Evolutionary conservation across 2,888 invertebrate genomes (phyloP).

Genomic region (Temnothorax ravouxi): DNA sequence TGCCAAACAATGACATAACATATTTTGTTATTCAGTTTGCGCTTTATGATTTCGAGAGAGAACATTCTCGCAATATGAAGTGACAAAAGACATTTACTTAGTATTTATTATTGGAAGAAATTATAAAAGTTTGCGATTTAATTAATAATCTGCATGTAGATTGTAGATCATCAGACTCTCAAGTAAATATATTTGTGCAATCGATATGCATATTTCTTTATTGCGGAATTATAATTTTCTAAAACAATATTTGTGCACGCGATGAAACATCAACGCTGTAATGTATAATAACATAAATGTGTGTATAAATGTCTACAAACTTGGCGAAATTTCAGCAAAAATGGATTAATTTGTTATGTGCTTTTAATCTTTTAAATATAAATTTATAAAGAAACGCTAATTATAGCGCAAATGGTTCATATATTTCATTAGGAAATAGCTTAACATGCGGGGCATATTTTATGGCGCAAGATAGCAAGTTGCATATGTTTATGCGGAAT

Average conservation of each 20-base stretch:
- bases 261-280: not conserved
- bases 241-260: not conserved
- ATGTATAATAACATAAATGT: not conserved
- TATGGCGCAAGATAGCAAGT: constrained; percentile 12
- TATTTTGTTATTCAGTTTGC: constrained; percentile 20
- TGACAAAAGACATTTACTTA: not conserved
- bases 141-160: not conserved
- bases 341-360: not conserved
- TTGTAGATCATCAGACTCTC: not conserved
- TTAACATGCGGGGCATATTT: constrained; percentile 17
- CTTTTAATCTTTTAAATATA: not conserved
- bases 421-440: constrained; percentile 10
- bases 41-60: not conserved
- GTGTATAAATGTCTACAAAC: not conserved
- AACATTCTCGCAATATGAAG: not conserved
- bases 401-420: not conserved
- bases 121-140: not conserved
- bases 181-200: not conserved
- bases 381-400: not conserved
- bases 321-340: not conserved
- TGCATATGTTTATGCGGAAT: constrained; percentile 42
- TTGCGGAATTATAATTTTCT: not conserved
- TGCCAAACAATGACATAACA: constrained; percentile 36
- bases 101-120: not conserved
- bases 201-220: not conserved